Conservation (phyloP, 2,888 invertebrate species). For the Melanchra persicariae region DNA sequence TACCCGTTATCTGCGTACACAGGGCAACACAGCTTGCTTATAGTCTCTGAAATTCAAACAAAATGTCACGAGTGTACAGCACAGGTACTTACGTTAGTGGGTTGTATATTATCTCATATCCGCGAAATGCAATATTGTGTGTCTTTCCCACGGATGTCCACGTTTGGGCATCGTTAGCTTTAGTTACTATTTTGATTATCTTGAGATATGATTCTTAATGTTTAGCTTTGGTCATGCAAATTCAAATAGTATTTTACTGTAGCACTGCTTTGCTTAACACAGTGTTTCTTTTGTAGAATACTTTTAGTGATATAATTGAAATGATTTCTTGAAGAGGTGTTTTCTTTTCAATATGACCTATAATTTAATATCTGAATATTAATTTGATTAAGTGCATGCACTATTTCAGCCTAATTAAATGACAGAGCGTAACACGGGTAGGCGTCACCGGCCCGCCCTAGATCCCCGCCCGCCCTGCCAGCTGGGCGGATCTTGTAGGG, state of each 20-base stretch:
- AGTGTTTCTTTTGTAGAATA: background rate
- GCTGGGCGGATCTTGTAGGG: slow-evolving; percentile 71
- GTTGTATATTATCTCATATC: slow-evolving; percentile 81
- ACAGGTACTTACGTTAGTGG: slow-evolving; percentile 51
- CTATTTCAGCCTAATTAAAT: slow-evolving; percentile 40
- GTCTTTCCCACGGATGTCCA: slow-evolving; percentile 84
- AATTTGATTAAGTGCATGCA: background rate
- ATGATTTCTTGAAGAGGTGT: background rate
- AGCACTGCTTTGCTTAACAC: background rate
- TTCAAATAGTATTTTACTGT: background rate
- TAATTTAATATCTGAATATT: background rate
- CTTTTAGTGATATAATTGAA: background rate
- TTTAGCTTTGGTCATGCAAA: background rate
- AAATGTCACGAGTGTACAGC: slow-evolving; percentile 53
- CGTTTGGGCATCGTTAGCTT: slow-evolving; percentile 63
- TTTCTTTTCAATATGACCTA: background rate
- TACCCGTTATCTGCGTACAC: slow-evolving; percentile 72
- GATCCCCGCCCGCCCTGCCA: slow-evolving; percentile 73
- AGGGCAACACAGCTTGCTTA: slow-evolving; percentile 56
- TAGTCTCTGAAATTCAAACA: slow-evolving; percentile 44
- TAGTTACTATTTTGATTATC: slow-evolving; percentile 31
- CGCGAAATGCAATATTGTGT: slow-evolving; percentile 80
- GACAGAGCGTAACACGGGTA: slow-evolving; percentile 54
- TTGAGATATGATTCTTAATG: slow-evolving; percentile 24
- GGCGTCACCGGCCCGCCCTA: slow-evolving; percentile 71